Conservation (phyloP, 23 tunicate species). For the Styela clava region DNA sequence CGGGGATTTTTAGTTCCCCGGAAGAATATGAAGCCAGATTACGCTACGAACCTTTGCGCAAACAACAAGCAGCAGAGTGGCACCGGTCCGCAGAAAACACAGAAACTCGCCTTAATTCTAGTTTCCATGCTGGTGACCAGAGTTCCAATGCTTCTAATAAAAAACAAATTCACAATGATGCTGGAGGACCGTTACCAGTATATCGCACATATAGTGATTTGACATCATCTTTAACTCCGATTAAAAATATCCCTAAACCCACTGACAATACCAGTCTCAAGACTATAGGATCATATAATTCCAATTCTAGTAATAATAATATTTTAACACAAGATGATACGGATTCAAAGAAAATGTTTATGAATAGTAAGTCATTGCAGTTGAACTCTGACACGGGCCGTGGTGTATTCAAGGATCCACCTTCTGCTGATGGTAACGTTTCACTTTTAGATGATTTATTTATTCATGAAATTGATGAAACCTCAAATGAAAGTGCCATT, state of each 20-base stretch:
- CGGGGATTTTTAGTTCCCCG: not conserved
- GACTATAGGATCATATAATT: not conserved
- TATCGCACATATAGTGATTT: slow-evolving; percentile 1
- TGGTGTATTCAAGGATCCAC: not conserved
- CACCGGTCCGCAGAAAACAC: slow-evolving; percentile 2
- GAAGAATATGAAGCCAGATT: slow-evolving; percentile 22
- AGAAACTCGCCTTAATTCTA: not conserved
- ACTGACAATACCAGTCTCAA: not conserved
- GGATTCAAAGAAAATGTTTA: not conserved
- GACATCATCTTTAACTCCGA: not conserved
- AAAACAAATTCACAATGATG: too few species aligned
- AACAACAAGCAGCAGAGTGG: slow-evolving; percentile 36
- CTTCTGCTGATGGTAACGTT: slow-evolving; percentile 5
- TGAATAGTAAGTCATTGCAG: not conserved
- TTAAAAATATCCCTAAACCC: not conserved
- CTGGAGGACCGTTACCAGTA: not conserved
- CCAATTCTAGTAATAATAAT: not conserved
- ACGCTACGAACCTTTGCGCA: slow-evolving; percentile 37
- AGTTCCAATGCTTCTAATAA: not conserved
- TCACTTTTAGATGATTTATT: slow-evolving; percentile 3
- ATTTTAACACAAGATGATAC: not conserved
- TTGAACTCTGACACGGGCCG: not conserved
- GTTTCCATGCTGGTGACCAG: slow-evolving; percentile 9
- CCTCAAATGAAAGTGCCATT: not conserved
- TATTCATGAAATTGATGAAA: not conserved